Evolutionary conservation across 2,797 vertebrate species (phyloP), one percentile per base, ranked within the genome.

Genomic region (Sebastes glaucus): DNA sequence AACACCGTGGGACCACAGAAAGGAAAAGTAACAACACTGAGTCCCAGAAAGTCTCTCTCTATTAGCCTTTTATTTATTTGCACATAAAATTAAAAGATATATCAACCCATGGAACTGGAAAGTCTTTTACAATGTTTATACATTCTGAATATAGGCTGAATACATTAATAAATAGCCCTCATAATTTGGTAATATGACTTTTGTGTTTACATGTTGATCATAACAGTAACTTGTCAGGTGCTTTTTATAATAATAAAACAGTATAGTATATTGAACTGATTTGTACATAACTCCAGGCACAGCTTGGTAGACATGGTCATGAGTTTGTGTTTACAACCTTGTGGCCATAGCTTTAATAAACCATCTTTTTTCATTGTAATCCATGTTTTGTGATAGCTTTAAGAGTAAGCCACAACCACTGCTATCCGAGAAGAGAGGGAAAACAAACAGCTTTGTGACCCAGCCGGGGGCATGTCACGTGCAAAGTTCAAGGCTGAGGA

Each of bases 401-500:
- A 27, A 61, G 33, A 52, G 22, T 4, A 38, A 68, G 55, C 18
- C 23, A 60, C 32, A 67, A 52, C 42, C 72, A 2, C 62, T 67
- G 42, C 10, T 35, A 18, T 61, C n/a, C 3, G 23, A 25, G 16
- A 25, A 8, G 6, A 75, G 32, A 57, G 25, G n/a, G 16, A n/a
- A 64, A 64, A 38, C 70, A 63, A 74, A 38, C 53, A 46, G n/a
- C 23, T 42, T 6, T n/a, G 22, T 71, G 82, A 81, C 70, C 60
- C 56, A 20, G 49, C 55, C 11, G 5, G 74, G 2, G 32, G 20
- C 38, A 55, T n/a, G 56, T 25, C 77, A 68, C 4, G 80, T 66
- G 53, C 81, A 86, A 87, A 85, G 90, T 82, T 91, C 93, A 94
- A 88, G 91, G 93, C 84, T 62, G 49, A 68, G 42, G 30, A 25